Evolutionary conservation across 2,113 vertebrate species (phyloP).

Genomic region (Setophaga petechia): DNA sequence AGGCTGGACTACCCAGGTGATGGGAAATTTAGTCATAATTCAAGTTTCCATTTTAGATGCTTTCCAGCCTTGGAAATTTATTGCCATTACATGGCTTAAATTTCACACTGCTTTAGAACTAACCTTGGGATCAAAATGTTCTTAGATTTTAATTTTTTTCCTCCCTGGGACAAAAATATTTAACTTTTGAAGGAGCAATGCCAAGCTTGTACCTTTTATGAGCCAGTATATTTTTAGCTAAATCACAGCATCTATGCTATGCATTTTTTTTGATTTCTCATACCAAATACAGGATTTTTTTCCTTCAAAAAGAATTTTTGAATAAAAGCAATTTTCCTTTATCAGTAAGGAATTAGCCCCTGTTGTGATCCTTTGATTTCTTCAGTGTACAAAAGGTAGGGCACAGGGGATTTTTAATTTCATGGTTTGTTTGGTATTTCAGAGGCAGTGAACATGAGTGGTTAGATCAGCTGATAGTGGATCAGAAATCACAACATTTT

Average conservation of each 20-base stretch:
- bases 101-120: not conserved
- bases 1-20: not conserved
- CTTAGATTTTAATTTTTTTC: not conserved
- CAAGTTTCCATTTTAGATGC: not conserved
- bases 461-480: not conserved
- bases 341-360: not conserved
- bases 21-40: not conserved
- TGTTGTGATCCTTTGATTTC: slow-evolving; percentile 30
- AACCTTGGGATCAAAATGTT: slow-evolving; percentile 28
- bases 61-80: not conserved
- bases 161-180: not conserved
- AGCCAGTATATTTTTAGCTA: not conserved
- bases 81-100: not conserved
- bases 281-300: not conserved
- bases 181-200: not conserved
- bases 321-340: slow-evolving; percentile 11
- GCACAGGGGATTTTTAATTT: slow-evolving; percentile 24
- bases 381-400: not conserved
- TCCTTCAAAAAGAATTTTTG: not conserved
- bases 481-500: not conserved
- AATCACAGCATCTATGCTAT: not conserved
- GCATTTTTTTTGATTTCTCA: not conserved
- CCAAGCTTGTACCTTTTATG: not conserved
- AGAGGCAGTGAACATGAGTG: not conserved
- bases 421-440: slow-evolving; percentile 5